A percentile compares a stretch with the other conserved stretches of the same genome.
Conservation (phyloP, 2,888 invertebrate genomes). For the Helicoverpa assulta region DNA sequence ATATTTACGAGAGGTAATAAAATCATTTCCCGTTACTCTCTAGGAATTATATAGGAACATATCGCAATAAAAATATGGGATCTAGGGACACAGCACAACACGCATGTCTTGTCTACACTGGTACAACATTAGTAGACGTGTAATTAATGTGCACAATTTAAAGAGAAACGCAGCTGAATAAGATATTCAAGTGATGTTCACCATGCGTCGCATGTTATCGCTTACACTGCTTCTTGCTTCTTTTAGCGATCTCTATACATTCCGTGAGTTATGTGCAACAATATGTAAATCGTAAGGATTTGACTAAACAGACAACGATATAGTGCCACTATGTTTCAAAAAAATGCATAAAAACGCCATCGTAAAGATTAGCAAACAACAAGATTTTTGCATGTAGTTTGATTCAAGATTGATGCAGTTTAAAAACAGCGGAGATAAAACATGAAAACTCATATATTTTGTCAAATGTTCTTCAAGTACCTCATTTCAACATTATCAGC, state of each 20-base stretch:
- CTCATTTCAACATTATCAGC: constrained; percentile 28
- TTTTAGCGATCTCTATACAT: constrained; percentile 2
- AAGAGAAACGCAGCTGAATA: constrained; percentile 41
- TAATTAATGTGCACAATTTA: constrained; percentile 48
- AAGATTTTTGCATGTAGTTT: neutral
- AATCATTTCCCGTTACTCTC: constrained; percentile 40
- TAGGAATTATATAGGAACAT: constrained; percentile 14
- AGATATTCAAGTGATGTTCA: constrained; percentile 26
- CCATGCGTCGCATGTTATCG: constrained; percentile 11
- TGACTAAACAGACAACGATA: neutral
- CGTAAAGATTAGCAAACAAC: neutral
- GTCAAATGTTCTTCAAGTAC: constrained; percentile 23
- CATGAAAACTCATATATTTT: constrained; percentile 6
- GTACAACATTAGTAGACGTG: constrained; percentile 47
- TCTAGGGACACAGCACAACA: neutral
- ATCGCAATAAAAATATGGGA: constrained; percentile 36
- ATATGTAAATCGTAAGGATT: neutral
- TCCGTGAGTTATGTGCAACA: neutral
- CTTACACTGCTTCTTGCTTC: constrained; percentile 7
- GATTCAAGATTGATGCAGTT: neutral
- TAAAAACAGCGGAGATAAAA: neutral
- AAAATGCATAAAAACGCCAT: neutral
- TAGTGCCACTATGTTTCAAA: neutral
- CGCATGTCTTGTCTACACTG: constrained; percentile 12
- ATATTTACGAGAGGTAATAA: constrained; percentile 56